Evolutionary conservation across 2,888 invertebrate species (phyloP).

Genomic region (Subacronicta megacephala): DNA sequence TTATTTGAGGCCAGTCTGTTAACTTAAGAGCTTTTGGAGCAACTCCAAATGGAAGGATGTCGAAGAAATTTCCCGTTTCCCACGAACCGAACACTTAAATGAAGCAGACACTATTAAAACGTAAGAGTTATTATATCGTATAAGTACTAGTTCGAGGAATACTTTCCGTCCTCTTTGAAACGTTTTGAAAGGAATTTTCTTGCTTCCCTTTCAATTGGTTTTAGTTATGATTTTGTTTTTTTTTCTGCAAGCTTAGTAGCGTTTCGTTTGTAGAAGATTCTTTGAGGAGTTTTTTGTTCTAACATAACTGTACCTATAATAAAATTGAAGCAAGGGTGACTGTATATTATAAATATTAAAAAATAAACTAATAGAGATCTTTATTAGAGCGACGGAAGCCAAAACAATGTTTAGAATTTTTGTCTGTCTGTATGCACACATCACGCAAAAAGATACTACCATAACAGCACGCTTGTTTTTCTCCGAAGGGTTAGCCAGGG

Average conservation of each 20-base stretch:
- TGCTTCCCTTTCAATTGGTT: slow-evolving; percentile 40
- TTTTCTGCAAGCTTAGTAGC: slow-evolving; percentile 7
- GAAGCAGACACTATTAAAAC: slow-evolving; percentile 69
- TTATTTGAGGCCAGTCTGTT: slow-evolving; percentile 74
- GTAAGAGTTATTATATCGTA: slow-evolving; percentile 70
- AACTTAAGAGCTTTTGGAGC: slow-evolving; percentile 83
- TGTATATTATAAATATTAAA: too few relatives aligned
- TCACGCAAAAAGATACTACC: too few relatives aligned
- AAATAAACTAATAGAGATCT: too few relatives aligned
- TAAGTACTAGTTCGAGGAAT: slow-evolving; percentile 42
- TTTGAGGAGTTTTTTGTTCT: neutral
- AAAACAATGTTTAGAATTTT: too few relatives aligned
- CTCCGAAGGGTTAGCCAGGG: too few relatives aligned
- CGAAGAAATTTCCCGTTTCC: slow-evolving; percentile 51
- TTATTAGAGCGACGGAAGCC: too few relatives aligned
- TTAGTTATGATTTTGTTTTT: slow-evolving; percentile 29
- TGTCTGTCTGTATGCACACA: too few relatives aligned
- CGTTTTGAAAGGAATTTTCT: slow-evolving; percentile 34
- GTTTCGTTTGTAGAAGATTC: neutral
- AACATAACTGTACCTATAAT: too few relatives aligned
- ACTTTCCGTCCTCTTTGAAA: slow-evolving; percentile 28
- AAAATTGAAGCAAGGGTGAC: too few relatives aligned
- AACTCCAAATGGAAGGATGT: slow-evolving; percentile 77
- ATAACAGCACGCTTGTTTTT: too few relatives aligned
- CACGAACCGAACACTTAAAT: slow-evolving; percentile 60